Percentiles rank a stretch among this genome's conserved stretches.
Conservation (phyloP, 2,888 invertebrate species). For the Dione juno region DNA sequence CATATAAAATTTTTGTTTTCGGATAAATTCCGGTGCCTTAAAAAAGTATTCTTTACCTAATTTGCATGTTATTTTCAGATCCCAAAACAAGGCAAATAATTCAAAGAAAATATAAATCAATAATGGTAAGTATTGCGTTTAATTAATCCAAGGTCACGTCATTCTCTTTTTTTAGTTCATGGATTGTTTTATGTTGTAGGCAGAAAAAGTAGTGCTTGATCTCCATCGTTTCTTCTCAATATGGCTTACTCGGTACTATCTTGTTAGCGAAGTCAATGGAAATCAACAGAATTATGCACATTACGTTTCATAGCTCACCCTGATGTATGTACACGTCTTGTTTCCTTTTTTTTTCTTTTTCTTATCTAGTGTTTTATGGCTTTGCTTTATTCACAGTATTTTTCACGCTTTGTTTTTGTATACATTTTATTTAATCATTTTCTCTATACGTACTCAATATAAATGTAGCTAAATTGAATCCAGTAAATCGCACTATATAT, state of each 20-base stretch:
- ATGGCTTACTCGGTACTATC: slow-evolving; percentile 83
- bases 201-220: slow-evolving; percentile 88
- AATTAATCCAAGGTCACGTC: slow-evolving; percentile 35
- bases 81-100: slow-evolving; percentile 98
- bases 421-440: not conserved
- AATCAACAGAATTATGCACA: slow-evolving; percentile 67
- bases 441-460: not conserved
- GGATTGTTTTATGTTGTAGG: slow-evolving; percentile 85
- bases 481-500: not conserved
- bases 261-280: slow-evolving; percentile 65
- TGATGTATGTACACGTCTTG: slow-evolving; percentile 72
- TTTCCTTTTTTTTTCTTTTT: slow-evolving; percentile 54
- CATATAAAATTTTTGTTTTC: not conserved
- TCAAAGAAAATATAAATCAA: slow-evolving; percentile 98
- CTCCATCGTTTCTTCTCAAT: slow-evolving; percentile 92
- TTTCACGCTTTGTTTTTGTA: slow-evolving; percentile 14
- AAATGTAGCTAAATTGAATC: not conserved
- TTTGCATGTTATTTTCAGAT: slow-evolving; percentile 86
- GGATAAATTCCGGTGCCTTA: not conserved
- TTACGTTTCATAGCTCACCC: slow-evolving; percentile 70
- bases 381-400: slow-evolving; percentile 41
- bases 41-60: not conserved
- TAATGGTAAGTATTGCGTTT: slow-evolving; percentile 91
- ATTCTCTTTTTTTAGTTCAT: slow-evolving; percentile 57
- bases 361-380: slow-evolving; percentile 46